phyloP scores from a whole-genome alignment of 1,140 invertebrate genomes.

The Heliconius himera region DNA sequence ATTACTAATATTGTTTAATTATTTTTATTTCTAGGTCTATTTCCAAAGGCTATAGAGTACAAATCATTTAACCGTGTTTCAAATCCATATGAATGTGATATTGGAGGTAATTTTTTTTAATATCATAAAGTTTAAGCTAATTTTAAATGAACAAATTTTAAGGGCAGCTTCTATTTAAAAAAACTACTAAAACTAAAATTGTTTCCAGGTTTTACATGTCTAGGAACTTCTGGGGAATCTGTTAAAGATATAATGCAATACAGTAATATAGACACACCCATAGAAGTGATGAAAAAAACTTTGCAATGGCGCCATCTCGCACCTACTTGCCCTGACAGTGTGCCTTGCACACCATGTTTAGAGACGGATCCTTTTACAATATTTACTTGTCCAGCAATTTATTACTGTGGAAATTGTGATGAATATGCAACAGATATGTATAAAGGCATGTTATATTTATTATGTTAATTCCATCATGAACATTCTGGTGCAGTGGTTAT shows the following conservation, averaged over 20 bases:
- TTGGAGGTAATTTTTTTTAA: conserved; percentile 78
- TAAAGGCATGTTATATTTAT: conserved; percentile 74
- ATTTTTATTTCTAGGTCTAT: conserved; percentile 80
- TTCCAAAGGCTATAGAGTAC: conserved; percentile 83
- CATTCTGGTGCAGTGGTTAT: too few relatives aligned
- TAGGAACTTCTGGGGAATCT: conserved; percentile 94
- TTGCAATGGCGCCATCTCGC: conserved; percentile 93
- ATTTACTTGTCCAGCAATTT: conserved; percentile 92
- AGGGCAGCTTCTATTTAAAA: too few relatives aligned
- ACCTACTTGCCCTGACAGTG: conserved; percentile 95
- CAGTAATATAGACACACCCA: conserved; percentile 86
- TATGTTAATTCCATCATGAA: too few relatives aligned
- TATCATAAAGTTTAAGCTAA: background rate
- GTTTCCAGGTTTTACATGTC: conserved; percentile 72
- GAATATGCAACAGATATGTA: conserved; percentile 87
- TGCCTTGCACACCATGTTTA: conserved; percentile 93
- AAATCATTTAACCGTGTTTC: conserved; percentile 90
- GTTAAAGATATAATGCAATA: conserved; percentile 88
- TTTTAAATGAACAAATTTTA: conserved; percentile 2
- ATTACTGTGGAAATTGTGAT: conserved; percentile 93
- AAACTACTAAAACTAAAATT: background rate
- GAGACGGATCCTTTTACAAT: conserved; percentile 95
- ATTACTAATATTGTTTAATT: background rate
- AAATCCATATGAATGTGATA: conserved; percentile 93
- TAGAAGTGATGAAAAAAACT: conserved; percentile 89